These are phyloP conservation scores for Sturnira hondurensis DNA, from an alignment of 2,113 vertebrate genomes.

Conservation along the genomic window DNA sequence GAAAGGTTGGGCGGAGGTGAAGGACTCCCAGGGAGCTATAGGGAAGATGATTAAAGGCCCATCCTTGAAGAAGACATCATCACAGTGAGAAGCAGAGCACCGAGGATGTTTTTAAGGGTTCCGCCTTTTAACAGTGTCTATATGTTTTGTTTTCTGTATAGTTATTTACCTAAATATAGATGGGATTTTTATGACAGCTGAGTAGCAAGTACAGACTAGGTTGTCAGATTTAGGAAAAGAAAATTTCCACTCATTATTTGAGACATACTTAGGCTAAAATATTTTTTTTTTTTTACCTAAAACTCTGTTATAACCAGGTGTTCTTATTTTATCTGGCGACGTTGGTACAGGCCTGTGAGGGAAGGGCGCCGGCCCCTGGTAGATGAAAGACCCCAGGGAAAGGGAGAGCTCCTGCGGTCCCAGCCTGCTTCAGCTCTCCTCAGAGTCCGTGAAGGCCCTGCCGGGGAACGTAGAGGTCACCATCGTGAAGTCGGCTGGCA, in stretches of 20 bases:
- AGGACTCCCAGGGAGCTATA: not conserved
- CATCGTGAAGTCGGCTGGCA: not conserved
- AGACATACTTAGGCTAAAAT: not conserved
- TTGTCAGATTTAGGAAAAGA: not conserved
- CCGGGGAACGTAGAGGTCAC: not conserved
- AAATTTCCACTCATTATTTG: not conserved
- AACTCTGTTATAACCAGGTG: not conserved
- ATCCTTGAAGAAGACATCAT: not conserved
- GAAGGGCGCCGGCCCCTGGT: not conserved
- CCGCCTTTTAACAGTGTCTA: not conserved
- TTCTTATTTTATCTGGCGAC: not conserved
- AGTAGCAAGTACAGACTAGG: not conserved
- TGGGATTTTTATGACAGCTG: not conserved
- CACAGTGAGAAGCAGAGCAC: not conserved
- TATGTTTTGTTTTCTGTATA: not conserved
- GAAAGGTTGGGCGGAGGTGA: conserved; percentile 23
- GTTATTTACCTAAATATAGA: not conserved
- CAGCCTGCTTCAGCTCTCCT: not conserved
- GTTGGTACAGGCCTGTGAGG: not conserved
- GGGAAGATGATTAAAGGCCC: not conserved
- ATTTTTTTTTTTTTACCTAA: not conserved
- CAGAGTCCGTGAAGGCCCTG: not conserved
- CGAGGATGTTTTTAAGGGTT: not conserved
- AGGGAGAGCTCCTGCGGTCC: not conserved
- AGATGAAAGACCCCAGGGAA: not conserved